Evolutionary conservation across 2,797 vertebrate species (phyloP).

Genomic region (Peromyscus aztecus): DNA sequence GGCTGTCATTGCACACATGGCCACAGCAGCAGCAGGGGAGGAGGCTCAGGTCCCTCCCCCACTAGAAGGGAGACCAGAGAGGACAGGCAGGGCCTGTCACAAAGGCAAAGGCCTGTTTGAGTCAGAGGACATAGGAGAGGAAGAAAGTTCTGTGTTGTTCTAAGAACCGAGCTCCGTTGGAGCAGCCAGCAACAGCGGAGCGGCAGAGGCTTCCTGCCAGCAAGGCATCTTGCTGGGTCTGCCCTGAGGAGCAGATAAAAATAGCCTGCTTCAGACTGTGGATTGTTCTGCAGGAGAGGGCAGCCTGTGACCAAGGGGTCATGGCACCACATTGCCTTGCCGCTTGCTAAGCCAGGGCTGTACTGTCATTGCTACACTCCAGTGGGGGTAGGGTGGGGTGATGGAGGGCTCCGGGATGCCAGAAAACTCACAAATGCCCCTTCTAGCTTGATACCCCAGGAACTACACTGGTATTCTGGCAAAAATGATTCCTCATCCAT

Average conservation of each 20-base stretch:
- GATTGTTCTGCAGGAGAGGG: too few species aligned
- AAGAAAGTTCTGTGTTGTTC: not conserved
- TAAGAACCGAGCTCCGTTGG: not conserved
- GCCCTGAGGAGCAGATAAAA: not conserved
- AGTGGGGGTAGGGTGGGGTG: fast-evolving
- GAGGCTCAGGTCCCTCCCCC: not conserved
- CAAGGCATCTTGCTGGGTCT: not conserved
- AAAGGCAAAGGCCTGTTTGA: not conserved
- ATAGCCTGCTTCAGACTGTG: not conserved
- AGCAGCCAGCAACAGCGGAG: not conserved
- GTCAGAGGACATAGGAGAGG: not conserved
- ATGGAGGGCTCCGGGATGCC: fast-evolving
- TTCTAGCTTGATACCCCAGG: not conserved
- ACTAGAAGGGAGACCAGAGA: not conserved
- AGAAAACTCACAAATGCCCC: not conserved
- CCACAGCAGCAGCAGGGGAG: not conserved
- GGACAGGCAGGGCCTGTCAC: not conserved
- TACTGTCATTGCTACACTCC: fast-evolving
- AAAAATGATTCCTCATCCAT: not conserved
- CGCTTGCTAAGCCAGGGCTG: not conserved
- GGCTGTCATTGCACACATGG: not conserved
- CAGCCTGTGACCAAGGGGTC: not conserved
- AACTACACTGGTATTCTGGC: not conserved
- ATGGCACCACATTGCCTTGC: fast-evolving
- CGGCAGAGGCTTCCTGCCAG: not conserved